Percentiles rank a stretch among this genome's conserved stretches.
phyloP scores from a whole-genome alignment of 2,888 invertebrate species.

The Eupithecia insigniata region DNA sequence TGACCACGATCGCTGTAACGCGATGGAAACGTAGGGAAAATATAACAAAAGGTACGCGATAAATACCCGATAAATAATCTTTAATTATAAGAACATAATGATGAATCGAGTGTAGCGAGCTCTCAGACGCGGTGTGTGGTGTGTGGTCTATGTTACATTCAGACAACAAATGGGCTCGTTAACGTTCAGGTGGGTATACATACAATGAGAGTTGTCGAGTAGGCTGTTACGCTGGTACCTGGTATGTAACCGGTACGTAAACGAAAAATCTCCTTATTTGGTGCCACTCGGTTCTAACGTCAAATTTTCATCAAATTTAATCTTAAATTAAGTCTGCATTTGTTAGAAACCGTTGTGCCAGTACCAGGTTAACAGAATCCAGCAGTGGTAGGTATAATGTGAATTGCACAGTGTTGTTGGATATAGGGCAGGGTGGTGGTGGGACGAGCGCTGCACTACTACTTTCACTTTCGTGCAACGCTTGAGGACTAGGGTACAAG shows the following conservation, averaged over 20 bases:
- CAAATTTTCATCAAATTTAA: background rate
- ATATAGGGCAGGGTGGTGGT: conserved; percentile 40
- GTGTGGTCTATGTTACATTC: no score
- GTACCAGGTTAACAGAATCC: conserved; percentile 42
- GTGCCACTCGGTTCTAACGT: no score
- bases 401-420: background rate
- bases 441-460: conserved; percentile 40
- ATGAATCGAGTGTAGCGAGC: background rate
- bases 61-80: no score
- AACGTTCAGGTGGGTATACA: background rate
- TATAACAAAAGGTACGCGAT: no score
- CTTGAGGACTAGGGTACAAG: conserved; percentile 40
- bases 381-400: conserved; percentile 25
- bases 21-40: no score
- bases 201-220: background rate
- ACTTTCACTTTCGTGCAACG: conserved; percentile 44
- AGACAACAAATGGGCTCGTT: background rate
- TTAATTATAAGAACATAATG: no score
- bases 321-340: background rate
- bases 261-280: no score
- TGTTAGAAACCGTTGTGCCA: background rate
- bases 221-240: no score
- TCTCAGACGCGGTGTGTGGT: background rate
- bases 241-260: no score
- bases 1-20: no score